These are phyloP conservation scores for Galeruca laticollis DNA, from an alignment of 2,888 invertebrate genomes.

Conservation along the genomic window DNA sequence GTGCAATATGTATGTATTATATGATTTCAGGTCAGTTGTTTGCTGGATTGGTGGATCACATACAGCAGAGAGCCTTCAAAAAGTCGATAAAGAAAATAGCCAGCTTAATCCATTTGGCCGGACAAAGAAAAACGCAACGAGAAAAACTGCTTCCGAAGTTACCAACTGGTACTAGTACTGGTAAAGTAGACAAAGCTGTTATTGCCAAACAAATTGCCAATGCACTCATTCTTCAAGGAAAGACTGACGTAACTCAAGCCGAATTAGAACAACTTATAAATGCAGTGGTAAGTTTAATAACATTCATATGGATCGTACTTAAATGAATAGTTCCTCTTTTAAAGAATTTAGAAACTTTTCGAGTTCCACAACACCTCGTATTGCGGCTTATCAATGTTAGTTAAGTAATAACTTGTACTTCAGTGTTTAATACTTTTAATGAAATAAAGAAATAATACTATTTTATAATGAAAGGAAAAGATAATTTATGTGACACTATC, in stretches of 20 bases:
- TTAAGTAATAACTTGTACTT: too few species aligned
- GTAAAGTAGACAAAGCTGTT: conserved; percentile 81
- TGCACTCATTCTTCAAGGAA: conserved; percentile 82
- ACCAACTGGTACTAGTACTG: conserved; percentile 74
- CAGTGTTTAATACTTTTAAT: too few species aligned
- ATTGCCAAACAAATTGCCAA: conserved; percentile 87
- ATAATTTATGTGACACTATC: too few species aligned
- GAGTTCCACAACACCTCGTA: too few species aligned
- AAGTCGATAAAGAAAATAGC: conserved; percentile 83
- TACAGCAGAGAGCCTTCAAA: conserved; percentile 79
- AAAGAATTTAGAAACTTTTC: too few species aligned
- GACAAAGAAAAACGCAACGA: conserved; percentile 66
- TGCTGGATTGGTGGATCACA: conserved; percentile 67
- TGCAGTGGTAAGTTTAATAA: conserved; percentile 73
- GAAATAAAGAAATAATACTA: too few species aligned
- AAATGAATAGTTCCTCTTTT: too few species aligned
- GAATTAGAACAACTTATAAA: conserved; percentile 85
- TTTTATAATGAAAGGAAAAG: too few species aligned
- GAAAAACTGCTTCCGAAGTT: conserved; percentile 53
- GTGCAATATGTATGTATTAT: not conserved
- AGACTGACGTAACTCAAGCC: conserved; percentile 82
- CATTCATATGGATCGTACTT: too few species aligned
- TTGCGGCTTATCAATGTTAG: too few species aligned
- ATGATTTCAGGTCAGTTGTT: conserved; percentile 50
- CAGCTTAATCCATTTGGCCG: conserved; percentile 77